Evolutionary conservation across 2,113 vertebrate genomes (phyloP).

Genomic region (Diadophis punctatus): DNA sequence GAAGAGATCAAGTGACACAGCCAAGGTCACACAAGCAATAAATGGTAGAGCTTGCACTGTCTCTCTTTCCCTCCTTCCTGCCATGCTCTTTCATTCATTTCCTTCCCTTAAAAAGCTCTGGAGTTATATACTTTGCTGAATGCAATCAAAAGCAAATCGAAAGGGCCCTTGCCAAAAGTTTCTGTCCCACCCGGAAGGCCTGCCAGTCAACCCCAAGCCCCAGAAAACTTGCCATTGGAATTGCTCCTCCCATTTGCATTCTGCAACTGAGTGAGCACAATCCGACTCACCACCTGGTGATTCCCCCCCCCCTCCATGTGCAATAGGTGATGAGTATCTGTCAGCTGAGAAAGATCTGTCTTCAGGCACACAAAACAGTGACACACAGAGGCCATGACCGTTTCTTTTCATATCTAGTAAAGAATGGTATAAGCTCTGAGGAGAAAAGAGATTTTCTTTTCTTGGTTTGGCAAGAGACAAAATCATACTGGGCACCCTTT

Average conservation of each 20-base stretch:
- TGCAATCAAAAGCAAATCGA: neutral
- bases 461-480: neutral
- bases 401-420: neutral
- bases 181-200: neutral
- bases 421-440: neutral
- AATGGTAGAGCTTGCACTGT: no score
- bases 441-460: neutral
- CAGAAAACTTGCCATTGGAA: neutral
- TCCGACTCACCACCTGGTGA: conserved; percentile 17
- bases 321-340: neutral
- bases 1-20: neutral
- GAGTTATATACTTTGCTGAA: neutral
- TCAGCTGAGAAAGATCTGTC: neutral
- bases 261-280: neutral
- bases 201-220: neutral
- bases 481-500: no score
- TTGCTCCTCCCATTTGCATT: conserved; percentile 6
- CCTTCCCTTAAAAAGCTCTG: neutral
- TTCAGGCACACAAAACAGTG: neutral
- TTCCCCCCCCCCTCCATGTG: neutral
- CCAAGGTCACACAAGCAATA: neutral
- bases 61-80: neutral
- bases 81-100: neutral
- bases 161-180: neutral
- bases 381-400: neutral